These are phyloP conservation scores for Holacanthella duospinosa DNA, from an alignment of 2,888 invertebrate genomes.

Conservation along the genomic window DNA sequence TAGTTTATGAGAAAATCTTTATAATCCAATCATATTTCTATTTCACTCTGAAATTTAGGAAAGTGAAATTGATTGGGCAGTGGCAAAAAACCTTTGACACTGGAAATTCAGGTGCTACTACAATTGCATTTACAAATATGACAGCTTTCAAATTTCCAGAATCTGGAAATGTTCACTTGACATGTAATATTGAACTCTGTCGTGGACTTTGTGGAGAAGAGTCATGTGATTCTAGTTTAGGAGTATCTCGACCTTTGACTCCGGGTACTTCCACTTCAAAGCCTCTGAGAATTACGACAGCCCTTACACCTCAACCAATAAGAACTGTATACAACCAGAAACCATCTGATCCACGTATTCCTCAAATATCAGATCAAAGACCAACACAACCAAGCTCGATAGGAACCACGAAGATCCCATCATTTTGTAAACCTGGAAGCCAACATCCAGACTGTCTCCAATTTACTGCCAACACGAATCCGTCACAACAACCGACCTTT, in stretches of 20 bases:
- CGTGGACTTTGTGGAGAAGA: neutral
- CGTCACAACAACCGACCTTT: too few relatives aligned
- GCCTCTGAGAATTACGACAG: neutral
- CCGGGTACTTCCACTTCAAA: neutral
- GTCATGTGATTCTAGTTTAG: too few relatives aligned
- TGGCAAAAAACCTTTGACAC: constrained; percentile 54
- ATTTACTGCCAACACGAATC: too few relatives aligned
- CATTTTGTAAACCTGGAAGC: too few relatives aligned
- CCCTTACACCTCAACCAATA: neutral
- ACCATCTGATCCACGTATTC: too few relatives aligned
- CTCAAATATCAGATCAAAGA: too few relatives aligned
- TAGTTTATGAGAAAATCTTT: neutral
- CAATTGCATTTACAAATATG: constrained; percentile 56
- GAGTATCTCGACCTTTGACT: too few relatives aligned
- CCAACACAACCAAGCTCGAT: too few relatives aligned
- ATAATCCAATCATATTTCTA: too few relatives aligned
- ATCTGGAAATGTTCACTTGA: constrained; percentile 58
- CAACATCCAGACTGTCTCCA: too few relatives aligned
- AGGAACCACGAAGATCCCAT: too few relatives aligned
- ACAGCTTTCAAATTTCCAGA: constrained; percentile 66
- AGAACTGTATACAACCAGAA: too few relatives aligned
- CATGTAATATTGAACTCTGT: constrained; percentile 60
- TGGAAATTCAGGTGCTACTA: constrained; percentile 51
- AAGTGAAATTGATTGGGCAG: constrained; percentile 54
- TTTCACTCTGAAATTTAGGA: constrained; percentile 42